Percentiles rank a stretch among this genome's conserved stretches.
Conservation (phyloP, 2,113 vertebrate genomes). For the Esox niger region DNA sequence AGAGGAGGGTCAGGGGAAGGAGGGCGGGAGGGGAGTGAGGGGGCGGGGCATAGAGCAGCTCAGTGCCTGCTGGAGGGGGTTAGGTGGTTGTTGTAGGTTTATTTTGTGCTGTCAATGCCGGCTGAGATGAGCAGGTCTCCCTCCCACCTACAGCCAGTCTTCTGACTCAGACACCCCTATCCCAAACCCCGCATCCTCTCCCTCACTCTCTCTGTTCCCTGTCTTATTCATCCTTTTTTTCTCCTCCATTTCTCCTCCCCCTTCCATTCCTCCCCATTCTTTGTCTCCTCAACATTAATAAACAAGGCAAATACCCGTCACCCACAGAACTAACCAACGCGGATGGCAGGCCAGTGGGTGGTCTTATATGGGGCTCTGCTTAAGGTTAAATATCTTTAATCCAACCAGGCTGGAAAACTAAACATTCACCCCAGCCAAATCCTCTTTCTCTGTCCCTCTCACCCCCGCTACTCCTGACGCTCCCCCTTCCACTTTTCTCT, state of each 20-base stretch:
- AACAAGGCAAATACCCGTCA: constrained; percentile 52
- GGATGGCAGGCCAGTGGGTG: constrained; percentile 51
- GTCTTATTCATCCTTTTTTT: not conserved
- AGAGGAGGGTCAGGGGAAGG: constrained; percentile 5
- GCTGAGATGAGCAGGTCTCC: constrained; percentile 8
- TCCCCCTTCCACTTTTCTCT: constrained; percentile 11
- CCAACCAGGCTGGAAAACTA: constrained; percentile 53
- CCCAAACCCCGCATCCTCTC: not conserved
- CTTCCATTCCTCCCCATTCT: not conserved
- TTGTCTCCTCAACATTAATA: constrained; percentile 45
- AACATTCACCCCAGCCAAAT: constrained; percentile 53
- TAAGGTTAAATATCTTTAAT: constrained; percentile 66
- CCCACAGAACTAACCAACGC: constrained; percentile 32
- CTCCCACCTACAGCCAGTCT: not conserved
- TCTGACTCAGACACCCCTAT: constrained; percentile 8
- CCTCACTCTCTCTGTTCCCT: not conserved
- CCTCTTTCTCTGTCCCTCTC: constrained; percentile 14
- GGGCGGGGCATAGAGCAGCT: not conserved
- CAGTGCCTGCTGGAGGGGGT: constrained; percentile 1
- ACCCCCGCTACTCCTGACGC: not conserved
- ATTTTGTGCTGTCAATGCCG: constrained; percentile 10
- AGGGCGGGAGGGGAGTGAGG: constrained; percentile 12
- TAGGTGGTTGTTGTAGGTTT: constrained; percentile 20
- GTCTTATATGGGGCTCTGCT: constrained; percentile 49
- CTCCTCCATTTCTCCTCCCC: not conserved